Evolutionary conservation across 2,888 invertebrate species (phyloP).

Genomic region (Hermaeophaga mercurialis): DNA sequence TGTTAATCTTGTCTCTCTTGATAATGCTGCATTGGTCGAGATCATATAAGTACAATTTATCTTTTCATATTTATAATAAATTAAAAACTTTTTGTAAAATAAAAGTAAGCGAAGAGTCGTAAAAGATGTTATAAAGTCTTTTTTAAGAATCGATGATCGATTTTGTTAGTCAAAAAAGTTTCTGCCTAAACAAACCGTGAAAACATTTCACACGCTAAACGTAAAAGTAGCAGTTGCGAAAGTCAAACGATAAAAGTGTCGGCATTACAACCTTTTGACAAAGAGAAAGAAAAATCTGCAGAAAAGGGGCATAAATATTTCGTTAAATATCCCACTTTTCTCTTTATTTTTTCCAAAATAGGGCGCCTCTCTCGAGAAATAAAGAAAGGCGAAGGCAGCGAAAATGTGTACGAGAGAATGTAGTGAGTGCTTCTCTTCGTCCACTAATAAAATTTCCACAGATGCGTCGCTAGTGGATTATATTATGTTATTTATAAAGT

Average conservation of each 20-base stretch:
- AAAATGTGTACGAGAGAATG: constrained; percentile 10
- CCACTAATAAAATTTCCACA: constrained; percentile 56
- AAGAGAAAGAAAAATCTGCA: constrained; percentile 1
- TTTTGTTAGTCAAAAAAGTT: too few relatives aligned
- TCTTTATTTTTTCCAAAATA: constrained; percentile 1
- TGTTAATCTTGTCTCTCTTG: too few relatives aligned
- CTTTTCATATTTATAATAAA: too few relatives aligned
- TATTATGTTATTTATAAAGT: constrained; percentile 56
- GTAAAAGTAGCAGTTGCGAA: neutral
- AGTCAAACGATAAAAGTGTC: constrained; percentile 1
- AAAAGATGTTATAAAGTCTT: too few relatives aligned
- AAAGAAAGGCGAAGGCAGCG: neutral
- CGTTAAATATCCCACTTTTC: constrained; percentile 4
- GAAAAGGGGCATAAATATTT: constrained; percentile 6
- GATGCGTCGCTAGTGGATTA: constrained; percentile 54
- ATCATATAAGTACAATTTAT: too few relatives aligned
- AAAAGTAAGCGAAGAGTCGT: too few relatives aligned
- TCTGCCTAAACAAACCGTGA: neutral
- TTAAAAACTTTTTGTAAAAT: too few relatives aligned
- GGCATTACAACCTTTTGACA: neutral
- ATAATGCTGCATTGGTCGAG: too few relatives aligned
- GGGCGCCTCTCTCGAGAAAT: constrained; percentile 1
- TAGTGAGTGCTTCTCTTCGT: constrained; percentile 42
- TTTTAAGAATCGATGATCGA: too few relatives aligned
- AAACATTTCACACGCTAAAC: neutral